A percentile compares a stretch with the other conserved stretches of the same genome.
Evolutionary conservation across 2,888 invertebrate species (phyloP).

Genomic region (Entomobrya proxima): DNA sequence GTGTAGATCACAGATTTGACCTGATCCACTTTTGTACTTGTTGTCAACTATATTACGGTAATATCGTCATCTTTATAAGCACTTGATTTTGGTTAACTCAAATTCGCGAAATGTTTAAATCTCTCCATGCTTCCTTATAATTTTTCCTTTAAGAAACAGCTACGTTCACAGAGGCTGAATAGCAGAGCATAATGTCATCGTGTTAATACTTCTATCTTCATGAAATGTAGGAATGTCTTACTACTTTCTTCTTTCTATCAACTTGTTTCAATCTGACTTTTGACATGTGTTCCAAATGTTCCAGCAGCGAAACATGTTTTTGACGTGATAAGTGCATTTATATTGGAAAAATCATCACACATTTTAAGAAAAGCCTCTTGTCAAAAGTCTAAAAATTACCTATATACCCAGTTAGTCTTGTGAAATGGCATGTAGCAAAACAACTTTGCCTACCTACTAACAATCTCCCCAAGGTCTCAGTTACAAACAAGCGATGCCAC

Average conservation of each 20-base stretch:
- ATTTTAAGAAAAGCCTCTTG: too few species aligned
- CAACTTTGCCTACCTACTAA: not conserved
- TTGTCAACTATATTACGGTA: conserved; percentile 42
- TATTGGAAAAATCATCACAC: not conserved
- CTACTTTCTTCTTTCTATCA: not conserved
- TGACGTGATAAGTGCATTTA: not conserved
- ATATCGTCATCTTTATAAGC: conserved; percentile 26
- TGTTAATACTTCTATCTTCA: not conserved
- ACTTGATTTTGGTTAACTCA: conserved; percentile 46
- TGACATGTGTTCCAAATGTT: conserved; percentile 14
- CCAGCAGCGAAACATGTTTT: not conserved
- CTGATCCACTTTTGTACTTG: conserved; percentile 64
- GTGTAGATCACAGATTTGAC: conserved; percentile 59
- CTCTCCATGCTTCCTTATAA: not conserved
- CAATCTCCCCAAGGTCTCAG: not conserved
- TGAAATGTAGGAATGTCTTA: not conserved
- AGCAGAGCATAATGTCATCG: not conserved
- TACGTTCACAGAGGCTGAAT: not conserved
- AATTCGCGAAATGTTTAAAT: not conserved
- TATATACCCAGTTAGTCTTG: not conserved
- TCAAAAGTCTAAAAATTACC: not conserved
- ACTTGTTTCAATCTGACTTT: not conserved
- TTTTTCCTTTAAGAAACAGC: not conserved
- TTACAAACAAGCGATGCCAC: too few species aligned
- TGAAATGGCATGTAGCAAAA: not conserved